Percentiles rank a stretch among this genome's conserved stretches.
These are phyloP conservation scores for Agelaius tricolor DNA, from an alignment of 2,113 vertebrate genomes.

Conservation along the genomic window DNA sequence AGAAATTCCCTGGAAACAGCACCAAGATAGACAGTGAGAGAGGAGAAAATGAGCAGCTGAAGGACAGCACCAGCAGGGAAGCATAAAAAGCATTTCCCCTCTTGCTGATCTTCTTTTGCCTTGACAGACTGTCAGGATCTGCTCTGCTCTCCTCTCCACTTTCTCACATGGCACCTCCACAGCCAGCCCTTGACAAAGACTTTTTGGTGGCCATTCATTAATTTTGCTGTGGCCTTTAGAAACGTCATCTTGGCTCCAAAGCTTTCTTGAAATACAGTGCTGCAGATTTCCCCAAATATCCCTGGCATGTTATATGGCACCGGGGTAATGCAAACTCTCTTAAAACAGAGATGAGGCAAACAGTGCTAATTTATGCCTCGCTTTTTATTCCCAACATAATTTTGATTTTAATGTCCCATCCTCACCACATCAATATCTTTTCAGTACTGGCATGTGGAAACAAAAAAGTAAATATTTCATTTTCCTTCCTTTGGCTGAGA, in stretches of 20 bases:
- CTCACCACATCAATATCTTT: conserved; percentile 57
- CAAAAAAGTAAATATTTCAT: conserved; percentile 59
- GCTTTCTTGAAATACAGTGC: conserved; percentile 39
- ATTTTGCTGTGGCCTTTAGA: conserved; percentile 41
- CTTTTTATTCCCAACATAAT: conserved; percentile 68
- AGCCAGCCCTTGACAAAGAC: not conserved
- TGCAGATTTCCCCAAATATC: conserved; percentile 11
- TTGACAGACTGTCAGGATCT: not conserved
- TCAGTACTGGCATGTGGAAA: conserved; percentile 42
- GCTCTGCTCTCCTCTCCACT: not conserved
- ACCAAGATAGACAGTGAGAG: not conserved
- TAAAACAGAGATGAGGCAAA: conserved; percentile 55
- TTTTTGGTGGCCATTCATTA: conserved; percentile 43
- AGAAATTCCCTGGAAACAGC: not conserved
- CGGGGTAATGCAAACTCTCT: conserved; percentile 3
- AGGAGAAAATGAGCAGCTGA: not conserved
- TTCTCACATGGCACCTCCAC: not conserved
- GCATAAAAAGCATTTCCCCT: not conserved
- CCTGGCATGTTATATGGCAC: conserved; percentile 2
- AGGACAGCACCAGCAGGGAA: not conserved
- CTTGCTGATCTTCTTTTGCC: not conserved
- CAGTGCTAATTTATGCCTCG: conserved; percentile 62
- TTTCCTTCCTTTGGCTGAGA: not conserved
- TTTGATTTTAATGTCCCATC: conserved; percentile 65
- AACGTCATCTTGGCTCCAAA: conserved; percentile 32